Evolutionary conservation across 2,888 invertebrate species (phyloP).

Genomic region (Protophormia terraenovae): DNA sequence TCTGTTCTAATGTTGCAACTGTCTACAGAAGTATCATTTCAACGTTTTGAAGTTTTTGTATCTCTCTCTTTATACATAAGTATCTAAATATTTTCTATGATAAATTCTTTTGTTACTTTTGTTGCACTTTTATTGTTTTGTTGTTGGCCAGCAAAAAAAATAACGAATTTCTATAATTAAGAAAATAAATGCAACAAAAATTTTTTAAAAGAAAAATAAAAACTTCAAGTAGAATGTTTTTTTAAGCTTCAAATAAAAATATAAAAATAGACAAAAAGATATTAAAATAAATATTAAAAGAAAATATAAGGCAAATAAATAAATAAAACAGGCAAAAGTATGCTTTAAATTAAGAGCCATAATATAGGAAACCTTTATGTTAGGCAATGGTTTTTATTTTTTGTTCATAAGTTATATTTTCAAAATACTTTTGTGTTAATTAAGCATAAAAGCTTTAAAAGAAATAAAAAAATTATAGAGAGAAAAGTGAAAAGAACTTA

Average conservation of each 20-base stretch:
- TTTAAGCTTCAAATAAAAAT: constrained; percentile 20
- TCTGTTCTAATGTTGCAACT: background rate
- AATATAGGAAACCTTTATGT: background rate
- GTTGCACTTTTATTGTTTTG: constrained; percentile 62
- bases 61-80: background rate
- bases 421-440: constrained; percentile 28
- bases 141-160: background rate
- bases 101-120: constrained; percentile 59
- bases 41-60: constrained; percentile 33
- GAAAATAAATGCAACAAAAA: constrained; percentile 41
- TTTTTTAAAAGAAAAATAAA: no score
- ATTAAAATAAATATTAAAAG: constrained; percentile 19
- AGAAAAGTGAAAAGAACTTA: constrained; percentile 1
- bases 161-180: constrained; percentile 51
- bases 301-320: background rate
- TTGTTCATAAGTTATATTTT: no score
- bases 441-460: constrained; percentile 47
- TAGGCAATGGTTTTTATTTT: background rate
- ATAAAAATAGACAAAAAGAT: background rate
- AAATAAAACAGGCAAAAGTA: constrained; percentile 13
- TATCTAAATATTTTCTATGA: constrained; percentile 42
- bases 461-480: background rate
- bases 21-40: constrained; percentile 47
- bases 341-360: constrained; percentile 19
- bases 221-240: constrained; percentile 21